phyloP scores from a whole-genome alignment of 1,140 invertebrate genomes.

The Caenorhabditis briggsae region DNA sequence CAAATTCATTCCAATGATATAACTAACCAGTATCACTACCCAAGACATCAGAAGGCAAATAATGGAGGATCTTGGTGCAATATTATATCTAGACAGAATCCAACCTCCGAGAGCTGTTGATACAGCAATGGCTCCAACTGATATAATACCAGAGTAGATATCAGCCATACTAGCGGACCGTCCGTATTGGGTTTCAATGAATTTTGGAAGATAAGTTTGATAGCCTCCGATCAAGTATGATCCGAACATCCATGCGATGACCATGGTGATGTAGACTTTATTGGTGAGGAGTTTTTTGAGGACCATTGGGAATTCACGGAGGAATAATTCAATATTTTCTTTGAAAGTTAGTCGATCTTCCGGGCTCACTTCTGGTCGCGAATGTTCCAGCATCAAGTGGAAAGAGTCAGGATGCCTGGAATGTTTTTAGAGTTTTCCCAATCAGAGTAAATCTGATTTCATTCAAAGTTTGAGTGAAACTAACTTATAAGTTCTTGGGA shows the following conservation, averaged over 20 bases:
- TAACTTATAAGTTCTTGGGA: constrained; percentile 45
- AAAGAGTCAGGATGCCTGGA: constrained; percentile 52
- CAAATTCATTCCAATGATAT: constrained; percentile 60
- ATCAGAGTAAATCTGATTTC: too few species aligned
- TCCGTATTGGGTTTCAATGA: constrained; percentile 65
- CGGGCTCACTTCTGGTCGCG: neutral
- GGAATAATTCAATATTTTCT: constrained; percentile 15
- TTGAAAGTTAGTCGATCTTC: constrained; percentile 20
- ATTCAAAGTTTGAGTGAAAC: too few species aligned
- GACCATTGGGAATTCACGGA: constrained; percentile 57
- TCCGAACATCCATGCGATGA: constrained; percentile 63
- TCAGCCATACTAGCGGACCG: constrained; percentile 60
- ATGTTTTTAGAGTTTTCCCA: too few species aligned
- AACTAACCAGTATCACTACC: constrained; percentile 57
- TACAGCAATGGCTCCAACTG: constrained; percentile 60
- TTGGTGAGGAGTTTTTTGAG: constrained; percentile 55
- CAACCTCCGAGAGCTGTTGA: constrained; percentile 62
- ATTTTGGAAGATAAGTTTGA: constrained; percentile 64
- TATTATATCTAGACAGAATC: constrained; percentile 59
- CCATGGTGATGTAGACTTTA: constrained; percentile 63
- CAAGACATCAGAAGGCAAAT: constrained; percentile 58
- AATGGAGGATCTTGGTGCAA: constrained; percentile 55
- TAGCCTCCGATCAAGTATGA: constrained; percentile 65
- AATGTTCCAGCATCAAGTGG: constrained; percentile 12
- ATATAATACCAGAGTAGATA: constrained; percentile 62